phyloP scores from a whole-genome alignment of 2,797 vertebrate genomes.

The Setipinna tenuifilis region DNA sequence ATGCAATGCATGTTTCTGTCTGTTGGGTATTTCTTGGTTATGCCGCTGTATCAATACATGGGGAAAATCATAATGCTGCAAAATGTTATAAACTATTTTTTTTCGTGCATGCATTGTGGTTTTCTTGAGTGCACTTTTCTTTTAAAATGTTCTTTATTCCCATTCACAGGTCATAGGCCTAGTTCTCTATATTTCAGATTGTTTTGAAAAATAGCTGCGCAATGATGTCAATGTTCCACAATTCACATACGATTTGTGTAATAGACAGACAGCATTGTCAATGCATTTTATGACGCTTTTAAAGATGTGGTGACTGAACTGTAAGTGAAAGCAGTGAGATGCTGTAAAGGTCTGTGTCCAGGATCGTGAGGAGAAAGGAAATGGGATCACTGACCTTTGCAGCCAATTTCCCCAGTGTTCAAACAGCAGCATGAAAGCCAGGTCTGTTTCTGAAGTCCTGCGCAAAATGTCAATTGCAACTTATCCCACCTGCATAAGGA shows the following conservation, averaged over 20 bases:
- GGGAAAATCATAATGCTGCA: too few species aligned
- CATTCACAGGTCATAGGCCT: too few species aligned
- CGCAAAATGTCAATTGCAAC: conserved; percentile 86
- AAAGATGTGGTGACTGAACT: conserved; percentile 70
- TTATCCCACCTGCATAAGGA: conserved; percentile 79
- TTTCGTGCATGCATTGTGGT: too few species aligned
- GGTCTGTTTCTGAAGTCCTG: conserved; percentile 82
- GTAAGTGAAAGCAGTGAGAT: conserved; percentile 64
- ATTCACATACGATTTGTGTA: too few species aligned
- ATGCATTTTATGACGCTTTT: conserved; percentile 49
- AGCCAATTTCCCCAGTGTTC: conserved; percentile 81
- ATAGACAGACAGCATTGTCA: neutral
- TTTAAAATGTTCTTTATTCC: neutral
- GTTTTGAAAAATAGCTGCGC: neutral
- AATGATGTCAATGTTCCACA: too few species aligned
- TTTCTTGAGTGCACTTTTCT: neutral
- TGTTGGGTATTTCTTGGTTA: too few species aligned
- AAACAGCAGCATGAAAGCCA: conserved; percentile 84
- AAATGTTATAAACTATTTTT: too few species aligned
- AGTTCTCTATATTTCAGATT: neutral
- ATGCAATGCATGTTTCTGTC: too few species aligned
- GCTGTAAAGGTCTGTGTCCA: conserved; percentile 74
- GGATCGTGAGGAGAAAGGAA: conserved; percentile 67
- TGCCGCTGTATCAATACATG: too few species aligned
- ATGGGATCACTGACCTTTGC: conserved; percentile 85